Evolutionary conservation across 1,140 invertebrate species (phyloP).

Genomic region (Drosophila prosaltans): DNA sequence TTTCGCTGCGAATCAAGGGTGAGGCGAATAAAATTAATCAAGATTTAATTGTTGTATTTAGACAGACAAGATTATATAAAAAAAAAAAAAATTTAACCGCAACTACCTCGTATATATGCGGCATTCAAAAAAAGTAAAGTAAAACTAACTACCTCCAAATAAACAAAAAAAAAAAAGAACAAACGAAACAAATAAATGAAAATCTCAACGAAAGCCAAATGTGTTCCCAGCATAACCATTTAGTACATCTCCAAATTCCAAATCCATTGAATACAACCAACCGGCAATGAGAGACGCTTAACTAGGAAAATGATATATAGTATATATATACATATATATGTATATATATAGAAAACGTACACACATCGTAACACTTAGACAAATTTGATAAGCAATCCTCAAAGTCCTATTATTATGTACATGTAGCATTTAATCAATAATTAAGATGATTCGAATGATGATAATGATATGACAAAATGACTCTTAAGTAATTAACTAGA

Average conservation of each 20-base stretch:
- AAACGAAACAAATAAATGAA: neutral
- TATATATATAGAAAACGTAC: constrained; percentile 50
- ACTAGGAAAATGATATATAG: constrained; percentile 22
- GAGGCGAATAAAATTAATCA: constrained; percentile 1
- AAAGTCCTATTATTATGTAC: constrained; percentile 40
- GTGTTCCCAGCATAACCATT: neutral
- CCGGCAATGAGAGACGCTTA: constrained; percentile 41
- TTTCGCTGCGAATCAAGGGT: constrained; percentile 10
- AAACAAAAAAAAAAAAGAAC: neutral
- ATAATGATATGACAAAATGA: constrained; percentile 13
- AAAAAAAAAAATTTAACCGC: constrained; percentile 46
- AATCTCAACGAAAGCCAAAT: constrained; percentile 15
- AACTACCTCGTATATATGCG: constrained; percentile 57
- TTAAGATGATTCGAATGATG: neutral
- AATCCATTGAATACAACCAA: constrained; percentile 14
- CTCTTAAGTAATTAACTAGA: constrained; percentile 54
- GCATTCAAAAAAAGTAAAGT: constrained; percentile 43
- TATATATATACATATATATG: constrained; percentile 19
- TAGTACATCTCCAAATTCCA: neutral
- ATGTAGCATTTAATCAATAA: constrained; percentile 16
- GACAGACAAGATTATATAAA: neutral
- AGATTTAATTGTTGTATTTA: constrained; percentile 36
- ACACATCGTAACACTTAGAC: constrained; percentile 29
- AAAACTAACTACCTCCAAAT: constrained; percentile 67
- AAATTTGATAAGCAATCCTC: constrained; percentile 72